These are phyloP conservation scores for Ascaphus truei DNA, from an alignment of 2,113 vertebrate genomes.

Conservation along the genomic window DNA sequence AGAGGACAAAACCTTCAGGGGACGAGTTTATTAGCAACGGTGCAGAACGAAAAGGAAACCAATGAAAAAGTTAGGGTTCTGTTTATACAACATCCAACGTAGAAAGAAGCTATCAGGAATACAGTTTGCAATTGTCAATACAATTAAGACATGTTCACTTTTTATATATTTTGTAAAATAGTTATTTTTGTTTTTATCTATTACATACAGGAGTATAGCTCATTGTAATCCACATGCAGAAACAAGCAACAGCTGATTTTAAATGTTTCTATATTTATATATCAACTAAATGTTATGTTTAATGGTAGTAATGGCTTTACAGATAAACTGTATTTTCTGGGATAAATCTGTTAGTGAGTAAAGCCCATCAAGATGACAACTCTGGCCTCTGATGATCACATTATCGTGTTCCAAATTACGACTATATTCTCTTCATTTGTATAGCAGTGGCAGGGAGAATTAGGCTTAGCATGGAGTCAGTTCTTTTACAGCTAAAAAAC, in stretches of 20 bases:
- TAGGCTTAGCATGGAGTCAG: not conserved
- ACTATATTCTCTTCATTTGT: not conserved
- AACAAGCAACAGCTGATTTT: constrained; percentile 75
- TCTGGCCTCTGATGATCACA: constrained; percentile 16
- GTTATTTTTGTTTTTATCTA: constrained; percentile 63
- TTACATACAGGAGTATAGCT: constrained; percentile 72
- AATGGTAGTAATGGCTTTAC: constrained; percentile 34
- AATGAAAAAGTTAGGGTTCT: constrained; percentile 52
- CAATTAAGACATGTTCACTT: constrained; percentile 68
- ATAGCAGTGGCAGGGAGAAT: not conserved
- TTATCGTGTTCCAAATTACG: not conserved
- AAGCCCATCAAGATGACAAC: constrained; percentile 3
- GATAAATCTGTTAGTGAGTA: constrained; percentile 12
- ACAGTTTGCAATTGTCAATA: constrained; percentile 63
- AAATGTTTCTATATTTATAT: constrained; percentile 54
- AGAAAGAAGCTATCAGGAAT: constrained; percentile 59
- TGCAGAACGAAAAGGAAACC: constrained; percentile 57
- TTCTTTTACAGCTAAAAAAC: constrained; percentile 46
- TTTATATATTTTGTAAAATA: constrained; percentile 60
- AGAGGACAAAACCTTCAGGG: constrained; percentile 53
- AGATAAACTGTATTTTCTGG: constrained; percentile 34
- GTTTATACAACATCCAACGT: constrained; percentile 67
- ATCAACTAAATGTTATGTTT: constrained; percentile 39
- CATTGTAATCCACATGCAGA: constrained; percentile 77
- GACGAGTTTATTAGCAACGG: constrained; percentile 62